Evolutionary conservation across 2,113 vertebrate species (phyloP).

Genomic region (Melospiza georgiana): DNA sequence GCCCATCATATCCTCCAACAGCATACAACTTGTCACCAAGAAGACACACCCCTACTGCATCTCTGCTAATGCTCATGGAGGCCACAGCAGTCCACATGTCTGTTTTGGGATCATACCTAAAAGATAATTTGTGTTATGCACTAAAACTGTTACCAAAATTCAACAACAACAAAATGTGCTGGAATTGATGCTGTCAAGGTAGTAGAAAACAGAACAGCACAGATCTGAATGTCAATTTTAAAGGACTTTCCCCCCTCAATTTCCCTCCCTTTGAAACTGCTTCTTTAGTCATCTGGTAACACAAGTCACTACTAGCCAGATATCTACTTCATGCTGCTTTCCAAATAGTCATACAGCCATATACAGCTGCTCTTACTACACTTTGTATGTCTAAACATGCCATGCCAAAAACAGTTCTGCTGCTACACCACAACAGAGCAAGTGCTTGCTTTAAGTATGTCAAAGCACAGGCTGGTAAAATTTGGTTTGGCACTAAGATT

Average conservation of each 20-base stretch:
- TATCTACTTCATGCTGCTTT: not conserved
- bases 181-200: not conserved
- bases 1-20: slow-evolving; percentile 95
- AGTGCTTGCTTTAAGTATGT: not conserved
- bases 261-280: not conserved
- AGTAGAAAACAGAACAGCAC: not conserved
- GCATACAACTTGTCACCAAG: slow-evolving; percentile 95
- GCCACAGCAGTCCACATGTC: slow-evolving; percentile 97
- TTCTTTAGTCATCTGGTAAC: not conserved
- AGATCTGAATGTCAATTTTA: not conserved
- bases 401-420: not conserved
- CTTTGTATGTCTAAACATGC: not conserved
- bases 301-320: not conserved
- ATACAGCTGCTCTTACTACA: not conserved
- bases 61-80: slow-evolving; percentile 96
- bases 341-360: not conserved
- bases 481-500: not conserved
- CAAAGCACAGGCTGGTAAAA: not conserved
- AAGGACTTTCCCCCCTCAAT: not conserved
- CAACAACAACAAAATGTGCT: not conserved
- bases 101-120: slow-evolving; percentile 96
- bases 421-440: not conserved
- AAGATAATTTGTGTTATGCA: slow-evolving; percentile 28
- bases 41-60: slow-evolving; percentile 96
- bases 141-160: not conserved